Conservation (phyloP, 2,888 invertebrate genomes). For the Ashinkailepas kermadecensis region DNA sequence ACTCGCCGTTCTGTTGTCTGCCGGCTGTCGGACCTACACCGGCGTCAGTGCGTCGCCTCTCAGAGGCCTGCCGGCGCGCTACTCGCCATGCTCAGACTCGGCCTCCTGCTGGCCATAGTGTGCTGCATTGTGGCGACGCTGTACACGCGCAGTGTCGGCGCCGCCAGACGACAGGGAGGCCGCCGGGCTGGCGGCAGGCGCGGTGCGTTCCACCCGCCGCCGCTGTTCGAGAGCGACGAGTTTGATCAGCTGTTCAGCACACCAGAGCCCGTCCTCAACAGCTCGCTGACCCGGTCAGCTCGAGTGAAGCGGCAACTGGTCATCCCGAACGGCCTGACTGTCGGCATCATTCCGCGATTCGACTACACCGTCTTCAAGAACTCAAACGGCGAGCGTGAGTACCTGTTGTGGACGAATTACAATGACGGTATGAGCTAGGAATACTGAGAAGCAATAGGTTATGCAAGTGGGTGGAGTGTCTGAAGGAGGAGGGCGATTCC, state of each 20-base stretch:
- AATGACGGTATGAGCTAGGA: too few species aligned
- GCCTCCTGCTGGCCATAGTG: not conserved
- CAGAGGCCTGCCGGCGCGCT: not conserved
- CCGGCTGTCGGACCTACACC: not conserved
- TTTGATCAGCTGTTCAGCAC: not conserved
- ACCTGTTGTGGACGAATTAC: not conserved
- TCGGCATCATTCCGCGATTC: slow-evolving; percentile 9
- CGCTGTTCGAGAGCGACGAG: not conserved
- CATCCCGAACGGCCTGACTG: not conserved
- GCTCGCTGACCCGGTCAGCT: not conserved
- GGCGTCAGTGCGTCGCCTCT: not conserved
- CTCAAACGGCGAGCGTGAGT: slow-evolving; percentile 6
- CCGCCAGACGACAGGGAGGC: not conserved
- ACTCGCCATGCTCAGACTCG: not conserved
- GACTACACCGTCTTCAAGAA: slow-evolving; percentile 11
- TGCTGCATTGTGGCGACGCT: not conserved
- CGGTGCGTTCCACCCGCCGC: not conserved
- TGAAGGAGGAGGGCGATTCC: too few species aligned
- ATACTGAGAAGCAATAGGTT: too few species aligned
- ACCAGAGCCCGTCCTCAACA: not conserved
- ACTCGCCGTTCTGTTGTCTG: not conserved
- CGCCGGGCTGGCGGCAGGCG: not conserved
- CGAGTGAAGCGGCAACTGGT: slow-evolving; percentile 3
- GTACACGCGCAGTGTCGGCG: not conserved
- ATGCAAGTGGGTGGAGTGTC: too few species aligned